Percentiles rank a stretch among this genome's conserved stretches.
These are phyloP conservation scores for Petrocephalus schoutedeni DNA, from an alignment of 2,797 vertebrate genomes.

Conservation along the genomic window DNA sequence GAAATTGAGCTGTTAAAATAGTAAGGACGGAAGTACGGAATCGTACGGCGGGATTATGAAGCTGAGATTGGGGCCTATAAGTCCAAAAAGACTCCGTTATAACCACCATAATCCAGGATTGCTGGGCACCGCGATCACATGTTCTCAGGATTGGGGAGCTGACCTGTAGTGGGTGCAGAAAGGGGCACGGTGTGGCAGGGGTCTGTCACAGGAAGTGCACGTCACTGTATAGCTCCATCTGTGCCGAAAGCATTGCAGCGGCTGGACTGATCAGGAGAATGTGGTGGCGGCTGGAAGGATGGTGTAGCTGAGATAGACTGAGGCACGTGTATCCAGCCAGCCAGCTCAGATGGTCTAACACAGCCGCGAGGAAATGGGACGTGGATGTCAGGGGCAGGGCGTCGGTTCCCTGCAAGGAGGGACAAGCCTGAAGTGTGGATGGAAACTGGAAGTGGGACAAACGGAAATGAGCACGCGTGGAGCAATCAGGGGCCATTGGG, in stretches of 20 bases:
- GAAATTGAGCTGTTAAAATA: not conserved
- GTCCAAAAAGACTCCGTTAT: not conserved
- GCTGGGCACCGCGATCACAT: not conserved
- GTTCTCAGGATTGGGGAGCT: not conserved
- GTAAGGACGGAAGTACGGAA: not conserved
- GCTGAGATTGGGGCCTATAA: not conserved
- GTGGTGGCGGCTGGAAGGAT: not conserved
- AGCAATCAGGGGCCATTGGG: not conserved
- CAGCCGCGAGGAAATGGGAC: not conserved
- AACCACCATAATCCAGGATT: not conserved
- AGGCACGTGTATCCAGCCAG: not conserved
- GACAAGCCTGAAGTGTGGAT: not conserved
- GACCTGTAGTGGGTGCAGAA: not conserved
- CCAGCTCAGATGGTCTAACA: not conserved
- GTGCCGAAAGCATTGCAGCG: not conserved
- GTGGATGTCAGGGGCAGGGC: not conserved
- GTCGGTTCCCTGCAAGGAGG: not conserved
- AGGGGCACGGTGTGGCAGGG: not conserved
- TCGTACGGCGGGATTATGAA: not conserved
- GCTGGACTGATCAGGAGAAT: not conserved
- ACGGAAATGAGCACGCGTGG: not conserved
- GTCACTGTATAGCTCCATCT: not conserved
- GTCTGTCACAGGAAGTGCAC: not conserved
- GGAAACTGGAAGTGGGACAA: not conserved
- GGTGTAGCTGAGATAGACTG: not conserved